Evolutionary conservation across 1,140 invertebrate genomes (phyloP).

Genomic region (Trinorchestia longiramus): DNA sequence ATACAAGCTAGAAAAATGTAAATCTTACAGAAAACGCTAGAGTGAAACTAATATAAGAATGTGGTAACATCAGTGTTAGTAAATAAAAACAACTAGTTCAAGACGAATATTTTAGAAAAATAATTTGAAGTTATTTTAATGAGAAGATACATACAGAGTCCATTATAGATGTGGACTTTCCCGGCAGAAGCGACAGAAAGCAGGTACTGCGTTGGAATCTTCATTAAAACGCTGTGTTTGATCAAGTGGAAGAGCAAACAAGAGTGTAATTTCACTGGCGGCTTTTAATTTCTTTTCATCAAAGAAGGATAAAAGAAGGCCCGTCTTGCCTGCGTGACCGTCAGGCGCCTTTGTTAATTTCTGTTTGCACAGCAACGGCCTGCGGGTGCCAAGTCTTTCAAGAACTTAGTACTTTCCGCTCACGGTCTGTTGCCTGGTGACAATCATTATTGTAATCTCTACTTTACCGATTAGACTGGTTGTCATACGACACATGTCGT

Average conservation of each 20-base stretch:
- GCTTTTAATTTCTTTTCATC: neutral
- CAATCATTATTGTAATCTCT: neutral
- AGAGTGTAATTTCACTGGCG: constrained; percentile 2
- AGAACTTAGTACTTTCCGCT: neutral
- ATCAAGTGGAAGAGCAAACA: constrained; percentile 40
- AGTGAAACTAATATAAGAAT: neutral
- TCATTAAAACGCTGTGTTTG: constrained; percentile 38
- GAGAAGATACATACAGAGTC: neutral
- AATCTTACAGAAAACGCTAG: neutral
- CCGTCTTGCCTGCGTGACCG: neutral
- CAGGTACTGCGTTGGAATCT: constrained; percentile 7
- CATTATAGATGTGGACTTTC: neutral
- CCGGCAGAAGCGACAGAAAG: neutral
- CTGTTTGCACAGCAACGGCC: constrained; percentile 12
- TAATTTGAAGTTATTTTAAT: neutral
- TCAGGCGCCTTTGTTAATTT: constrained; percentile 32
- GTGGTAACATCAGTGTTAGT: neutral
- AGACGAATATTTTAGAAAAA: neutral
- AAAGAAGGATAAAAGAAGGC: constrained; percentile 27
- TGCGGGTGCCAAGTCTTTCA: neutral
- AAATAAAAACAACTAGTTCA: neutral
- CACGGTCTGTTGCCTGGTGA: neutral
- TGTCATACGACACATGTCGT: too few relatives aligned
- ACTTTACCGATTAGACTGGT: too few relatives aligned
- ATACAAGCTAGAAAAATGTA: neutral